phyloP scores from a whole-genome alignment of 2,888 invertebrate species.

The Melangyna quadrimaculata region DNA sequence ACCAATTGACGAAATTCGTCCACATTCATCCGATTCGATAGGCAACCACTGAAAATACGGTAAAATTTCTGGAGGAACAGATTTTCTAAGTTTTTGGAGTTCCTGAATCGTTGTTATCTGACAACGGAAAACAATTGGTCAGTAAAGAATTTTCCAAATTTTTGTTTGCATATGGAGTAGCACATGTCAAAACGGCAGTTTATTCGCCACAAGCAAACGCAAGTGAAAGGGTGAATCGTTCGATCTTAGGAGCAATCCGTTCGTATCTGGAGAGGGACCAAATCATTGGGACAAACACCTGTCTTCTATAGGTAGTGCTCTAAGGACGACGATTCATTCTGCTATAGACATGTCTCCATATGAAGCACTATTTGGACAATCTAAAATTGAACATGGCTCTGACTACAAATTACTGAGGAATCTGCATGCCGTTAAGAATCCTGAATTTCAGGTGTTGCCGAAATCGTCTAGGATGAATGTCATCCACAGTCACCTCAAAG shows the following conservation, averaged over 20 bases:
- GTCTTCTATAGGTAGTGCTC: neutral
- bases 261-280: neutral
- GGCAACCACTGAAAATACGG: neutral
- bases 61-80: neutral
- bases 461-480: neutral
- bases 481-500: neutral
- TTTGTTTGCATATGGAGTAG: neutral
- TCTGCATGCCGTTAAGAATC: neutral
- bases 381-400: neutral
- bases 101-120: neutral
- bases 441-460: neutral
- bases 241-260: neutral
- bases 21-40: neutral
- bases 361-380: neutral
- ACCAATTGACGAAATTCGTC: neutral
- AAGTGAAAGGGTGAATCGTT: conserved; percentile 2
- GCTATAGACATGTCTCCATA: neutral
- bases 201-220: conserved; percentile 16
- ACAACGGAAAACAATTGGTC: neutral
- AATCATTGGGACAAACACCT: neutral
- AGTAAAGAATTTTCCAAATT: neutral
- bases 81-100: neutral
- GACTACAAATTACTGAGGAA: neutral
- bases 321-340: neutral
- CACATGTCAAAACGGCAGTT: neutral